phyloP scores from a whole-genome alignment of 2,113 vertebrate species.

The Cephalopholis sonnerati region DNA sequence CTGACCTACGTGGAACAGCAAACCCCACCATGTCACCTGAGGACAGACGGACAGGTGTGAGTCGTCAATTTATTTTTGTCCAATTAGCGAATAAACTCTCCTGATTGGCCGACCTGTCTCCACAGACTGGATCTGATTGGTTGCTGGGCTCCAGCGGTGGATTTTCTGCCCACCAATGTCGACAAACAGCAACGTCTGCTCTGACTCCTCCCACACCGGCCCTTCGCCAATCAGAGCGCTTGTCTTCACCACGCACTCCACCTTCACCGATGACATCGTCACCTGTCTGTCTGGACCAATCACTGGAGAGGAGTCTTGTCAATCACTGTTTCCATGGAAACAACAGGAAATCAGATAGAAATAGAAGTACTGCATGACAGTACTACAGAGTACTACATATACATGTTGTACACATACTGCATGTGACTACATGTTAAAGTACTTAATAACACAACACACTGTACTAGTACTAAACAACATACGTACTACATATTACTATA shows the following conservation, averaged over 20 bases:
- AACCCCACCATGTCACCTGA: conserved; percentile 70
- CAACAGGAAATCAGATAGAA: not conserved
- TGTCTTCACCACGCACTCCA: conserved; percentile 85
- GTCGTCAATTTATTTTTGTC: not conserved
- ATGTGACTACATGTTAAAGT: too few relatives aligned
- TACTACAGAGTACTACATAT: not conserved
- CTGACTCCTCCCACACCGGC: conserved; percentile 92
- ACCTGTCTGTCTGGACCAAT: conserved; percentile 8
- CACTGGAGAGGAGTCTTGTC: not conserved
- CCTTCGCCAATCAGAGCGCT: conserved; percentile 87
- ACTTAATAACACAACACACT: too few relatives aligned
- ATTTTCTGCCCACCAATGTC: conserved; percentile 89
- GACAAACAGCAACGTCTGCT: conserved; percentile 88
- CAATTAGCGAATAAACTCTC: not conserved
- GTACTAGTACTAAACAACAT: too few relatives aligned
- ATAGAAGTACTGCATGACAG: not conserved
- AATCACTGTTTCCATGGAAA: not conserved
- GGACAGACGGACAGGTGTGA: not conserved
- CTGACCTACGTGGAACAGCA: conserved; percentile 54
- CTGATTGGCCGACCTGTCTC: conserved; percentile 84
- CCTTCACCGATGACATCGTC: conserved; percentile 88
- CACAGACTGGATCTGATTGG: conserved; percentile 80
- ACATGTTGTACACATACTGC: too few relatives aligned
- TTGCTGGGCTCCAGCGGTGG: conserved; percentile 87
- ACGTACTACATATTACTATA: too few relatives aligned